phyloP scores from a whole-genome alignment of 37 sponge, comb jelly and placozoan species.

The Oscarella lobularis region DNA sequence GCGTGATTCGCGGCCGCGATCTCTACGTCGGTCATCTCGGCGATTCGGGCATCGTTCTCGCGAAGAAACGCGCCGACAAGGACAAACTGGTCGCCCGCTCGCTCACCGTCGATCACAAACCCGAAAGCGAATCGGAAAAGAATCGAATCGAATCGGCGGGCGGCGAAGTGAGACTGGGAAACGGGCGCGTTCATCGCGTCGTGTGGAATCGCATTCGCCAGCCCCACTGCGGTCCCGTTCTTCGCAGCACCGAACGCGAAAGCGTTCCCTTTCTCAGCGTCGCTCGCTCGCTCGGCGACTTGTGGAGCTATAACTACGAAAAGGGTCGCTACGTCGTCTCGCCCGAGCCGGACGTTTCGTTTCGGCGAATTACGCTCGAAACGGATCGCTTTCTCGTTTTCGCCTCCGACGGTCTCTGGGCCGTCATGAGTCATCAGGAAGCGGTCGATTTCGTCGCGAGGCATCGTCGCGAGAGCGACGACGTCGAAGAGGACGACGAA shows the following conservation, averaged over 20 bases:
- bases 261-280: slow-evolving; percentile 84
- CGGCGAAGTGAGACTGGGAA: slow-evolving; percentile 35
- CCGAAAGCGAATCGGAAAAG: slow-evolving; percentile 62
- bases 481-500: slow-evolving; percentile 5
- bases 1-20: slow-evolving; percentile 55
- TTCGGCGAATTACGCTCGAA: slow-evolving; percentile 23
- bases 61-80: background rate
- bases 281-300: slow-evolving; percentile 79
- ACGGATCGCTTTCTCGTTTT: slow-evolving; percentile 57
- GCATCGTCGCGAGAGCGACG: slow-evolving; percentile 16
- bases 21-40: slow-evolving; percentile 82
- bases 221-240: slow-evolving; percentile 10
- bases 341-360: slow-evolving; percentile 67
- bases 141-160: slow-evolving; percentile 43
- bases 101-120: slow-evolving; percentile 87
- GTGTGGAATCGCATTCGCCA: slow-evolving; percentile 66
- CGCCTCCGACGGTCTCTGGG: slow-evolving; percentile 83
- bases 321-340: slow-evolving; percentile 68
- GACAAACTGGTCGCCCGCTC: slow-evolving; percentile 26
- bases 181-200: slow-evolving; percentile 63
- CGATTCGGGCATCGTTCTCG: slow-evolving; percentile 73
- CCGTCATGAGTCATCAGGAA: slow-evolving; percentile 56
- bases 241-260: slow-evolving; percentile 1
- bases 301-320: slow-evolving; percentile 70
- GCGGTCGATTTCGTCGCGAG: slow-evolving; percentile 49